Evolutionary conservation across 64 coral and sea anemone genomes (phyloP).

Genomic region (Catalaphyllia jardinei): DNA sequence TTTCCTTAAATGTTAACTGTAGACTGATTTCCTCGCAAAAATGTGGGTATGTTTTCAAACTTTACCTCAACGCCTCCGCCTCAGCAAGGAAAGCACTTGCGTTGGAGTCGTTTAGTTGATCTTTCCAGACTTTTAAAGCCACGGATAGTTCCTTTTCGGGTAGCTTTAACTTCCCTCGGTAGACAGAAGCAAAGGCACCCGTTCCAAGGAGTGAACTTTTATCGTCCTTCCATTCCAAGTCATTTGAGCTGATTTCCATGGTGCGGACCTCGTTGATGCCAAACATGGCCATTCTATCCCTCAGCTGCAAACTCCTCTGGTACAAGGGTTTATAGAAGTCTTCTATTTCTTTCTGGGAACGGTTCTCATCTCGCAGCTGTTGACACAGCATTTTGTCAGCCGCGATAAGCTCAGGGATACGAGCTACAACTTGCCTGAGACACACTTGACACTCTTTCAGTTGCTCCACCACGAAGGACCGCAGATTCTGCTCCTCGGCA

Average conservation of each 20-base stretch:
- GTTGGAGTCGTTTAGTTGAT: not conserved
- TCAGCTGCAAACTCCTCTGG: not conserved
- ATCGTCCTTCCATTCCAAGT: conserved; percentile 7
- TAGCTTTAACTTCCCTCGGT: not conserved
- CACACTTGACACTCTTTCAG: not conserved
- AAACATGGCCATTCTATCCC: not conserved
- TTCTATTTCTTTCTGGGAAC: conserved; percentile 6
- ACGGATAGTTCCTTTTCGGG: not conserved
- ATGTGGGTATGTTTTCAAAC: not conserved
- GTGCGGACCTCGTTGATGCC: conserved; percentile 13
- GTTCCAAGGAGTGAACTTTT: not conserved
- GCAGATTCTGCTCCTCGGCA: not conserved
- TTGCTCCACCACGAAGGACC: not conserved
- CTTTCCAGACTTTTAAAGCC: conserved; percentile 1
- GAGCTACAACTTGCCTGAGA: conserved; percentile 9
- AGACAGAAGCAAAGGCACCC: not conserved
- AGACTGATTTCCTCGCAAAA: too few species aligned
- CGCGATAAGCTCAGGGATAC: too few species aligned
- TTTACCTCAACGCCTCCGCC: conserved; percentile 7
- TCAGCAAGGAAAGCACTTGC: not conserved
- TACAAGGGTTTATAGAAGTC: not conserved
- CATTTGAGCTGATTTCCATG: not conserved
- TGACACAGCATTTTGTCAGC: not conserved
- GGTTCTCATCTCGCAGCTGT: not conserved
- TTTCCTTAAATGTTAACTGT: not conserved